phyloP scores from a whole-genome alignment of 2,888 invertebrate genomes.

The Tiliacea citrago region DNA sequence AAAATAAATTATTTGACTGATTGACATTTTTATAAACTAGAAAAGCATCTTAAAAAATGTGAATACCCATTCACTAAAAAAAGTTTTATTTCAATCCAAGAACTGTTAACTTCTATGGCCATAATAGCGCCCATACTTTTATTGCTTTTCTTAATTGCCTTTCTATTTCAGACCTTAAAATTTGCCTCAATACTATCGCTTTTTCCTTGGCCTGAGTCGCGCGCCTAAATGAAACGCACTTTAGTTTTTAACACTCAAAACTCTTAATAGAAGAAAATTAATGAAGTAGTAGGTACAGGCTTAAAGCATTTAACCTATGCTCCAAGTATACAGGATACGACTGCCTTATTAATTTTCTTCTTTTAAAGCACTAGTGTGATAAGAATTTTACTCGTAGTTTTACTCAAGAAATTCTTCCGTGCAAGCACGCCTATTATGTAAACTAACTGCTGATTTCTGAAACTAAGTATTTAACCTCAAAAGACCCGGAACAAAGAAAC shows the following conservation, averaged over 20 bases:
- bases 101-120: background rate
- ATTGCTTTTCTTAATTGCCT: no score
- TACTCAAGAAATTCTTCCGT: conserved; percentile 13
- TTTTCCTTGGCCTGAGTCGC: background rate
- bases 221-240: background rate
- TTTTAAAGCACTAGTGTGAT: background rate
- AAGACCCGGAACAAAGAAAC: conserved; percentile 35
- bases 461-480: conserved; percentile 40
- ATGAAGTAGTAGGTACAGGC: no score
- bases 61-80: no score
- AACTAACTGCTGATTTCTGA: conserved; percentile 14
- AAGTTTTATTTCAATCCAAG: background rate
- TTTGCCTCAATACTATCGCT: background rate
- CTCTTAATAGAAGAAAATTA: no score
- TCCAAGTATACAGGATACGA: no score
- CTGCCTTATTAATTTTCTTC: background rate
- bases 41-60: no score
- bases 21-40: no score
- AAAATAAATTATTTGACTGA: no score
- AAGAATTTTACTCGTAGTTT: background rate
- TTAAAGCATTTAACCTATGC: no score
- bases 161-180: background rate
- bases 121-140: no score
- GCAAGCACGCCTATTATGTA: conserved; percentile 22
- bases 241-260: background rate